Base-by-base conservation (phyloP, 2,797 vertebrate genomes). In the Sylvia borin region DNA sequence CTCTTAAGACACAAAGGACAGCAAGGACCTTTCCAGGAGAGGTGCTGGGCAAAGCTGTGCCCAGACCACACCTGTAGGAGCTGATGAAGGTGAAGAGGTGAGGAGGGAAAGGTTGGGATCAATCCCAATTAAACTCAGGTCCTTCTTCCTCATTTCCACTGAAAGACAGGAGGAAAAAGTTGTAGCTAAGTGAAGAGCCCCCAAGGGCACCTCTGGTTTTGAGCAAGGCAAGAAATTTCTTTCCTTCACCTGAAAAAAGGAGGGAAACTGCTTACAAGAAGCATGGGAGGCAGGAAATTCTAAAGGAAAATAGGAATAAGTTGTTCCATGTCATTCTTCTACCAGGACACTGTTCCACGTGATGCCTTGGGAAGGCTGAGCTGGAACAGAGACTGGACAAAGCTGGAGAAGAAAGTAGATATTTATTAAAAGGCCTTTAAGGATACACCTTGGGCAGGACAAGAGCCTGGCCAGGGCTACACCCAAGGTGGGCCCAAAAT, bases 241-340 rank as follows among this genome's bases (percentile, higher is more conserved):
- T 86, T 42, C 43, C 45, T 78, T 61, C 47, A 26, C 19, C 43
- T 19, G 17, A 22, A 61, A 74, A 82, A 25, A 36, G 15, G 66
- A 12, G 26, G 4, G 4, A 21, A 77, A 75, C 9, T 21, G 17
- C 29, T 73, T 64, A 34, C 14, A 77, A 45, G 67, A 42, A 73
- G 8, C 32, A 45, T 1, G 7, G 9, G 14, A 51, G 40, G 13
- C 26, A 42, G 34, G 14, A 64, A 68, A 14, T 71, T 82, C 19
- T 50, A 34, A 48, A 68, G 36, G 8, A 60, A 85, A 90, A 47
- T 0, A 36, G 17, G 32, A 73, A 36, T 16, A 40, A 53, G 8
- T 3, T 36, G 10, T 36, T 82, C 29, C 17, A 38, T 12, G 29
- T 20, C 0, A 0, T 53, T 54, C 4, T 36, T 55, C 48, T 66